phyloP scores from a whole-genome alignment of 1,140 invertebrate species.

The Mycetomoellerius zeteki region DNA sequence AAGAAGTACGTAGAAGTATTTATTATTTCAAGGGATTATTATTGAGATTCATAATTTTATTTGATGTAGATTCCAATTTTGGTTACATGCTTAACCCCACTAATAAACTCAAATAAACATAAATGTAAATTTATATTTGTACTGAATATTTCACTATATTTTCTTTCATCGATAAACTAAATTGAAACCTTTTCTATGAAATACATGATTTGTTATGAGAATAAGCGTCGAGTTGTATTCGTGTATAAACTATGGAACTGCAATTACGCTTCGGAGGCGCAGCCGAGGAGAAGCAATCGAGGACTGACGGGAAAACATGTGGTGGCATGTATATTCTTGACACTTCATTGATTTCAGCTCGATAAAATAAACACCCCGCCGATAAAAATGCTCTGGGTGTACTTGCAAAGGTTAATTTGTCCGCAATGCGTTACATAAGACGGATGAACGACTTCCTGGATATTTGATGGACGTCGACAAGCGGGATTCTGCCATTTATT shows the following conservation, averaged over 20 bases:
- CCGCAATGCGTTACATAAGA: conserved; percentile 38
- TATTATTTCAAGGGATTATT: too few species aligned
- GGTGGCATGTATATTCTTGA: conserved; percentile 30
- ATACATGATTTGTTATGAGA: too few species aligned
- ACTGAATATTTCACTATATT: too few species aligned
- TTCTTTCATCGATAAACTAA: too few species aligned
- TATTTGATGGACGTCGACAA: neutral
- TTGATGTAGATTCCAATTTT: too few species aligned
- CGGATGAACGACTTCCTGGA: conserved; percentile 2
- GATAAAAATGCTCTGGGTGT: conserved; percentile 8
- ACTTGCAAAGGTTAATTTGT: conserved; percentile 51
- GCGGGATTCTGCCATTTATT: neutral
- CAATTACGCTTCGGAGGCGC: conserved; percentile 36
- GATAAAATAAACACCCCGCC: conserved; percentile 56
- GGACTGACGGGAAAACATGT: neutral
- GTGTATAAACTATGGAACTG: conserved; percentile 49
- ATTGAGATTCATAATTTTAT: too few species aligned
- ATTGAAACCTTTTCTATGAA: too few species aligned
- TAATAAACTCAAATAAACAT: too few species aligned
- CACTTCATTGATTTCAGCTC: conserved; percentile 30
- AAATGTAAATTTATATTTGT: too few species aligned
- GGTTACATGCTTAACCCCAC: too few species aligned
- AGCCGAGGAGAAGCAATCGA: conserved; percentile 6
- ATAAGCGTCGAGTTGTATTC: neutral
- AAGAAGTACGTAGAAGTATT: too few species aligned